Conservation (phyloP, 2,888 invertebrate species). For the Poecilus cupreus region DNA sequence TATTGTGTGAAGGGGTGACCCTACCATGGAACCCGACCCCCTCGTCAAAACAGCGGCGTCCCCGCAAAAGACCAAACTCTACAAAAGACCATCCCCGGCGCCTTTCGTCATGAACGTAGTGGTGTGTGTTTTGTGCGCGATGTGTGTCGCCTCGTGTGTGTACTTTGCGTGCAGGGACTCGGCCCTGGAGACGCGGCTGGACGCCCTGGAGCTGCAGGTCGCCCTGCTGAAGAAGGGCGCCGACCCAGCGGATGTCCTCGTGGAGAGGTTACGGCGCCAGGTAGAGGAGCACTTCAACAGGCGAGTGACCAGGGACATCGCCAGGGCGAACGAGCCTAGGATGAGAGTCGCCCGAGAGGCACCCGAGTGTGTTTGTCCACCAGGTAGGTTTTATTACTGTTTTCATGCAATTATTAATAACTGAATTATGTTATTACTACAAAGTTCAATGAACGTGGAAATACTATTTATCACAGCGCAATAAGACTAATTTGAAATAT, state of each 20-base stretch:
- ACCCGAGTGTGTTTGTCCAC: conserved; percentile 82
- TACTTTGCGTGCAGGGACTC: conserved; percentile 78
- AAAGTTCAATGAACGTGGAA: no score
- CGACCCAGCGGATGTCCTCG: conserved; percentile 75
- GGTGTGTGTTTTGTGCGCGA: conserved; percentile 79
- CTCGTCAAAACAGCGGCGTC: conserved; percentile 48
- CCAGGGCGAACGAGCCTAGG: conserved; percentile 65
- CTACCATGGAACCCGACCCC: conserved; percentile 68
- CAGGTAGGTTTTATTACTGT: conserved; percentile 74
- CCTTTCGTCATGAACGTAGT: conserved; percentile 70
- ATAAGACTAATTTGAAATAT: no score
- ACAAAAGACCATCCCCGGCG: conserved; percentile 9
- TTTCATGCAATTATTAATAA: no score
- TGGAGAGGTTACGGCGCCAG: conserved; percentile 76
- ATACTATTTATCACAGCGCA: no score
- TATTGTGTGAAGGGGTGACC: not conserved
- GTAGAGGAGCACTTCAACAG: conserved; percentile 72
- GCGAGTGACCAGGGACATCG: conserved; percentile 70
- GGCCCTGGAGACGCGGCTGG: conserved; percentile 74
- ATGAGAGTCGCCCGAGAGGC: conserved; percentile 76
- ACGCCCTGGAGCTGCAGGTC: conserved; percentile 76
- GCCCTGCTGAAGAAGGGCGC: conserved; percentile 72
- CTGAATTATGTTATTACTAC: no score
- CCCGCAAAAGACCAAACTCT: not conserved
- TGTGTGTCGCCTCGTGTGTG: conserved; percentile 78